These are phyloP conservation scores for Caradrina clavipalpis DNA, from an alignment of 2,888 invertebrate genomes.

Conservation along the genomic window DNA sequence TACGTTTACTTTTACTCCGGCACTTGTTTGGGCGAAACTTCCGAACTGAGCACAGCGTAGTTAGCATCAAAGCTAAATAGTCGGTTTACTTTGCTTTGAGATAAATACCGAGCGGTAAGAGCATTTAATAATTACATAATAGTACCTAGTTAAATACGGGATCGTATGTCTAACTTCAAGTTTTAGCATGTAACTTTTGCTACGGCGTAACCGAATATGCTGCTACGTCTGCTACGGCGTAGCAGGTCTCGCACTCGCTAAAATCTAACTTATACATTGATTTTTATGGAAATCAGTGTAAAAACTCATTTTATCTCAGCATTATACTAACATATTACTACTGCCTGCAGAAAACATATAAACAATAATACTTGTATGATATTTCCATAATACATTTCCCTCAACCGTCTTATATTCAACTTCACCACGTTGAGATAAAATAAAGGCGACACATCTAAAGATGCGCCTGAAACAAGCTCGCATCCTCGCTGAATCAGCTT, in stretches of 20 bases:
- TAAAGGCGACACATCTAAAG: conserved; percentile 14
- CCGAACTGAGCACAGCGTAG: conserved; percentile 18
- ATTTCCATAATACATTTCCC: background rate
- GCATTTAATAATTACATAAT: background rate
- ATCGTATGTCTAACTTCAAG: background rate
- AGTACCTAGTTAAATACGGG: background rate
- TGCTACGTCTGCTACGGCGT: conserved; percentile 9
- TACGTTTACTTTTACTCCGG: conserved; percentile 35
- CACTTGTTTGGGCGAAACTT: conserved; percentile 31
- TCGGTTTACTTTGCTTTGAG: conserved; percentile 4
- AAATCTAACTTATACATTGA: too few species aligned
- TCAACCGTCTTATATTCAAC: background rate
- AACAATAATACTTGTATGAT: too few species aligned
- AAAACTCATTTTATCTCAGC: too few species aligned
- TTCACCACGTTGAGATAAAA: conserved; percentile 1
- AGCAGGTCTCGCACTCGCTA: background rate
- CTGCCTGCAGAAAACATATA: too few species aligned
- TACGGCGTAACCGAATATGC: background rate
- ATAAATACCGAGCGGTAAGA: background rate
- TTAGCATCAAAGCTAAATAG: conserved; percentile 16
- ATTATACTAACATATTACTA: too few species aligned
- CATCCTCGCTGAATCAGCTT: conserved; percentile 31
- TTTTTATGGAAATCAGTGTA: too few species aligned
- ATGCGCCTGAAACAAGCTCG: conserved; percentile 5
- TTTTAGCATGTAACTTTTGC: background rate